Base-by-base conservation (phyloP, 2,113 vertebrate genomes). In the Orcinus orca region DNA sequence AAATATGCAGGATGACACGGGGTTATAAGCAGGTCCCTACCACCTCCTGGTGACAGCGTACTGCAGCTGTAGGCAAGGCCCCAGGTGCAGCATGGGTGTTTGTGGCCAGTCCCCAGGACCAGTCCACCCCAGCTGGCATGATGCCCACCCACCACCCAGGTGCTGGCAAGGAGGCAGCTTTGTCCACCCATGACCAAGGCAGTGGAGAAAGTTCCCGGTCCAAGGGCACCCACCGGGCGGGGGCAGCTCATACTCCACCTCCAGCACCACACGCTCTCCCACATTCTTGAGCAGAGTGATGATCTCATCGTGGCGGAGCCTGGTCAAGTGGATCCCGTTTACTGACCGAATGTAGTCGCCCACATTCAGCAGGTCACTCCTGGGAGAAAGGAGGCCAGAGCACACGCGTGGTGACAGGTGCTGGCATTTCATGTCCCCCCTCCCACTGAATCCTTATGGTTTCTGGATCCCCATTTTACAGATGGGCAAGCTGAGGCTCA, bases 341-440 rank as follows among this genome's bases (percentile, higher is more conserved):
- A 99, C 99, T 0, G 99, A 99, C 97, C 99, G 99, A 95, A 99
- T 99, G 98, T 99, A 99, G 98, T 99, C 99, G 0, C 99, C 99
- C 0, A 99, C 99, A 1, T 99, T 99, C 97, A 99, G 98, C 98
- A 99, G 99, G 98, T 99, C 99, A 41, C 99, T 99, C 98, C 99
- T 99, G 98, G 7, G 50, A 97, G 91, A 17, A 50, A 20, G 68
- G n/a, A 67, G n/a, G 29, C 44, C 74, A 58, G 15, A 21, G 29
- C 71, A 36, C 7, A 47, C 0, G 26, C 21, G 4, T 0, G 33
- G 70, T 53, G 94, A 79, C 63, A 62, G 38, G 23, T 7, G 41
- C 60, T 29, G 5, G 25, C 38, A 8, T 8, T 20, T 20, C 76
- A 58, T 2, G 14, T 20, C 31, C 11, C 1, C 21, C 25, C 58